Evolutionary conservation across 2,113 vertebrate genomes (phyloP).

Genomic region (Thalassoma bifasciatum): DNA sequence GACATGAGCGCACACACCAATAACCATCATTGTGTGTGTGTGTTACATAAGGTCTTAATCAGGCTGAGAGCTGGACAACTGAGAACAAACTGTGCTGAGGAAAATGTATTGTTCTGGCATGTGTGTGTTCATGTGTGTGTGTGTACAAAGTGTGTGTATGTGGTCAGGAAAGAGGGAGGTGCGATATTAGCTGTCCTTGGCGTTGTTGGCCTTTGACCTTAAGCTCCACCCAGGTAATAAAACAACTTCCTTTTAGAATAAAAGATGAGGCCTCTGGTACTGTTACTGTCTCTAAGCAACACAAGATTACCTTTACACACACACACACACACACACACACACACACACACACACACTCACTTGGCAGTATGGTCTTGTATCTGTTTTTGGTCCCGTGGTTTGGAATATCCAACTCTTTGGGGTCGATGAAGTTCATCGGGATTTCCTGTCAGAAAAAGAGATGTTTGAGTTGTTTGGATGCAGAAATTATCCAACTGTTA

Average conservation of each 20-base stretch:
- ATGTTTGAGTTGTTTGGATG: neutral
- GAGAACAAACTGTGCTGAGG: conserved; percentile 59
- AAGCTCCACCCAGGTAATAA: conserved; percentile 40
- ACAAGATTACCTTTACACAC: neutral
- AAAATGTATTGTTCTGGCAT: conserved; percentile 28
- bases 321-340: conserved; percentile 15
- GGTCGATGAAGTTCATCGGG: conserved; percentile 98
- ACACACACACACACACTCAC: conserved; percentile 84
- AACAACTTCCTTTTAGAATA: conserved; percentile 61
- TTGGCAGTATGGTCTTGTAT: conserved; percentile 98
- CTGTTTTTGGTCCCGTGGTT: conserved; percentile 96
- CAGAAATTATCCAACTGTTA: no score
- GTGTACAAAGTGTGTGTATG: conserved; percentile 15
- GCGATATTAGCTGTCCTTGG: conserved; percentile 30
- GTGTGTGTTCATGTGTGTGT: conserved; percentile 23
- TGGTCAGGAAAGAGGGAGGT: conserved; percentile 34
- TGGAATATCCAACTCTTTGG: conserved; percentile 93
- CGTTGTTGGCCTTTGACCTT: conserved; percentile 46
- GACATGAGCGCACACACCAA: conserved; percentile 15
- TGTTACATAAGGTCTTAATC: conserved; percentile 63
- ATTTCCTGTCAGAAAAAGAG: conserved; percentile 87
- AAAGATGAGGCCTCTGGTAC: conserved; percentile 9
- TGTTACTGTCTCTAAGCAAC: conserved; percentile 28
- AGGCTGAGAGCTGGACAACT: conserved; percentile 14
- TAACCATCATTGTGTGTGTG: conserved; percentile 9